phyloP scores from a whole-genome alignment of 2,888 invertebrate species.

The Epistrophe grossulariae region DNA sequence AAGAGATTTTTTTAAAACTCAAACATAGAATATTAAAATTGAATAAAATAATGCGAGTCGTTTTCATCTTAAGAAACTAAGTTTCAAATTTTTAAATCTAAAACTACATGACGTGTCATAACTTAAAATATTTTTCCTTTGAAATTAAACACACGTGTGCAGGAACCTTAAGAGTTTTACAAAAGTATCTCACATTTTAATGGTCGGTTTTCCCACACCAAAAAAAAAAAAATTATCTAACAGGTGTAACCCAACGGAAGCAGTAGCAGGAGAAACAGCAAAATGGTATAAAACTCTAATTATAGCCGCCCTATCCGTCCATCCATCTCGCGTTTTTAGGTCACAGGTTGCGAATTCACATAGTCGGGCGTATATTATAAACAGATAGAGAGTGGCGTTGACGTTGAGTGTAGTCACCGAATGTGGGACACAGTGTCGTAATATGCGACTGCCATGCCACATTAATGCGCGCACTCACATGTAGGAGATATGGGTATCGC shows the following conservation, averaged over 20 bases:
- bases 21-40: too few relatives aligned
- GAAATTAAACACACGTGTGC: neutral
- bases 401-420: conserved; percentile 50
- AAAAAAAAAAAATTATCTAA: conserved; percentile 41
- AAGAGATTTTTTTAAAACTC: too few relatives aligned
- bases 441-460: conserved; percentile 61
- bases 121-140: too few relatives aligned
- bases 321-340: conserved; percentile 72
- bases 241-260: conserved; percentile 70
- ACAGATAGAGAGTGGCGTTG: neutral
- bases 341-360: conserved; percentile 72
- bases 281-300: conserved; percentile 53
- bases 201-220: conserved; percentile 56
- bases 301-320: conserved; percentile 65
- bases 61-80: too few relatives aligned
- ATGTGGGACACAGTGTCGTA: conserved; percentile 73
- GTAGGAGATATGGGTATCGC: conserved; percentile 62
- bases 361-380: conserved; percentile 10
- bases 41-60: too few relatives aligned
- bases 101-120: too few relatives aligned
- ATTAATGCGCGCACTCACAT: conserved; percentile 71
- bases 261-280: conserved; percentile 31
- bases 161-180: conserved; percentile 7
- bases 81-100: too few relatives aligned
- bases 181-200: conserved; percentile 47